Evolutionary conservation across 2,113 vertebrate genomes (phyloP), one percentile per base, ranked within the genome.

Genomic region (Machaerirhynchus nigripectus): DNA sequence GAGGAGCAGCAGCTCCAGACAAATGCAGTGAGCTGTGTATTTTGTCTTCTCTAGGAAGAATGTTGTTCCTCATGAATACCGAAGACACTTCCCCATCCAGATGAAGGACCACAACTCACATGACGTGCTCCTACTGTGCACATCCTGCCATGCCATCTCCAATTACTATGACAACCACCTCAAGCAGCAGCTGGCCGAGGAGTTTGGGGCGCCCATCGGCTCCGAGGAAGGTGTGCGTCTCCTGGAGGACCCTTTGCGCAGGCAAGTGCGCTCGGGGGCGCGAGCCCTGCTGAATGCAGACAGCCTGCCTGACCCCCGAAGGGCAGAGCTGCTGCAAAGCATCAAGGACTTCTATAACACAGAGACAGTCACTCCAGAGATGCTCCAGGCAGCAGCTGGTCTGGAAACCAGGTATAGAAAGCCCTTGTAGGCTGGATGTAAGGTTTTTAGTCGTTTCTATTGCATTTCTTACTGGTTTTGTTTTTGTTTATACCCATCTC

Each of bases 51-150:
- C 9, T 95, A 99, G 99, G 97, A 99, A 99, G 92, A 99, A 99
- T 42, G 98, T 99, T 39, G 98, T 99, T 47, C 99, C 99, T 2
- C 99, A 99, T 0, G 99, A 99, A 89, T 99, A 99, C 97, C 96
- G 99, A 18, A 99, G 98, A 11, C 99, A 99, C 92, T 99, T 99
- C 64, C 99, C 99, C 47, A 97, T 98, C 4, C 99, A 99, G 97
- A 99, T 99, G 99, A 99, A 99, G 96, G 99, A 99, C 97, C 99
- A 99, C 98, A 99, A 99, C 96, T 99, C 99, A 9, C 99, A 99
- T 6, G 99, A 99, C 0, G 99, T 99, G 93, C 98, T 99, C 93
- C 98, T 99, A 8, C 99, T 99, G 26, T 99, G 99, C 94, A 99
- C 99, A 1, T 97, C 98, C 80, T 99, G 99, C 97, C 99, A 99